Percentiles rank a stretch among this genome's conserved stretches.
phyloP scores from a whole-genome alignment of 1,140 invertebrate genomes.

The Pseudomyrmex gracilis region DNA sequence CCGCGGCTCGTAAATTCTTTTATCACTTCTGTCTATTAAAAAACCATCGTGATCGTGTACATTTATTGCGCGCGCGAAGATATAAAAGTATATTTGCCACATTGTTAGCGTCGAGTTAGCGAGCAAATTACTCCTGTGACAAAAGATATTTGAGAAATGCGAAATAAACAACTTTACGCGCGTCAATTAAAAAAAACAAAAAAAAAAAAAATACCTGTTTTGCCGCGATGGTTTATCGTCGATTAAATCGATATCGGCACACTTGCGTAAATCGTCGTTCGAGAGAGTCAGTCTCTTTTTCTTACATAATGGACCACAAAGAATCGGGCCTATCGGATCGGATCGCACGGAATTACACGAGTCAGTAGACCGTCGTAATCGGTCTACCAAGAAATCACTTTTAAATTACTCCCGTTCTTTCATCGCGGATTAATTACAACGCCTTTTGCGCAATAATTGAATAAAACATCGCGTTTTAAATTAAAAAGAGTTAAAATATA shows the following conservation, averaged over 20 bases:
- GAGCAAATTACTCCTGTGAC: slow-evolving; percentile 17
- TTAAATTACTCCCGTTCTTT: slow-evolving; percentile 27
- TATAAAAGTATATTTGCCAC: not conserved
- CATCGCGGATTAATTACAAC: slow-evolving; percentile 74
- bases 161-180: slow-evolving; percentile 8
- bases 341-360: slow-evolving; percentile 40
- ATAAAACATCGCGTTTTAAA: slow-evolving; percentile 66
- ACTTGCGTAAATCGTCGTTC: slow-evolving; percentile 52
- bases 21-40: not conserved
- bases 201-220: slow-evolving; percentile 19
- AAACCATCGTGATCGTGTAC: not conserved
- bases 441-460: slow-evolving; percentile 75
- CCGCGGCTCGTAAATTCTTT: no score
- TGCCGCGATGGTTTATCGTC: slow-evolving; percentile 26
- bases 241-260: slow-evolving; percentile 22
- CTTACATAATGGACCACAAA: slow-evolving; percentile 35
- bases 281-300: slow-evolving; percentile 45
- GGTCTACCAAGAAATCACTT: slow-evolving; percentile 38
- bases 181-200: no score
- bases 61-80: no score
- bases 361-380: slow-evolving; percentile 9
- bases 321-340: slow-evolving; percentile 25
- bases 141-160: slow-evolving; percentile 15
- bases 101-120: slow-evolving; percentile 7
- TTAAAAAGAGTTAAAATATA: not conserved